Conservation (phyloP, 2,797 vertebrate genomes). For the Prunella strophiata region DNA sequence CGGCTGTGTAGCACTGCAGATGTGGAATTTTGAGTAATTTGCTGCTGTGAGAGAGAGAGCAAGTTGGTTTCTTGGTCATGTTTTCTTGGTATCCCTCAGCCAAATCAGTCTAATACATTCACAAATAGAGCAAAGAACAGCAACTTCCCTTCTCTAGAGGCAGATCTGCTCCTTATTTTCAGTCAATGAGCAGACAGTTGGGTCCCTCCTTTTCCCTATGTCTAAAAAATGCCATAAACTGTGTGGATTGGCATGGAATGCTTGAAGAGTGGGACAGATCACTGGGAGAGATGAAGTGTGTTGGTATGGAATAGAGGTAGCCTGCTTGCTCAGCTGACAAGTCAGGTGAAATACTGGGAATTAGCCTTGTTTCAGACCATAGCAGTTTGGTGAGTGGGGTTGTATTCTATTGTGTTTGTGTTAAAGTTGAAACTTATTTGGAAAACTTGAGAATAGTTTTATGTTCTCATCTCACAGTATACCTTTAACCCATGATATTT, state of each 20-base stretch:
- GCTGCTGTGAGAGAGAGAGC: background rate
- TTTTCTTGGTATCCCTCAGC: background rate
- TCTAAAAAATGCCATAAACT: background rate
- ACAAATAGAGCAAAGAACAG: background rate
- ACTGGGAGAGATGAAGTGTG: background rate
- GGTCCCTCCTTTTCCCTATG: background rate
- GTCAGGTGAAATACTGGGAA: background rate
- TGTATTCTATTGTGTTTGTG: background rate
- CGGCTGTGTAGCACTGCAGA: background rate
- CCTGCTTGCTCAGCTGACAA: background rate
- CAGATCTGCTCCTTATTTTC: background rate
- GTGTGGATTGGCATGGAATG: background rate
- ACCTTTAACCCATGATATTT: background rate
- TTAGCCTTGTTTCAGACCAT: background rate
- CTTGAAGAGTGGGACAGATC: background rate
- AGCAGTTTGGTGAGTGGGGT: background rate
- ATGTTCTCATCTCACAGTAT: background rate
- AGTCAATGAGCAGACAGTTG: background rate
- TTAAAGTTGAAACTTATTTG: background rate
- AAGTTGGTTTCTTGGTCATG: background rate
- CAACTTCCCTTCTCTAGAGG: background rate
- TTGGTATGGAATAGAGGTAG: background rate
- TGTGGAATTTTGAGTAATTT: background rate
- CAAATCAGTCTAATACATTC: background rate
- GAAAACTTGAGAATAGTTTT: background rate